Evolutionary conservation across 2,888 invertebrate species (phyloP).

Genomic region (Macrosiphum euphorbiae): DNA sequence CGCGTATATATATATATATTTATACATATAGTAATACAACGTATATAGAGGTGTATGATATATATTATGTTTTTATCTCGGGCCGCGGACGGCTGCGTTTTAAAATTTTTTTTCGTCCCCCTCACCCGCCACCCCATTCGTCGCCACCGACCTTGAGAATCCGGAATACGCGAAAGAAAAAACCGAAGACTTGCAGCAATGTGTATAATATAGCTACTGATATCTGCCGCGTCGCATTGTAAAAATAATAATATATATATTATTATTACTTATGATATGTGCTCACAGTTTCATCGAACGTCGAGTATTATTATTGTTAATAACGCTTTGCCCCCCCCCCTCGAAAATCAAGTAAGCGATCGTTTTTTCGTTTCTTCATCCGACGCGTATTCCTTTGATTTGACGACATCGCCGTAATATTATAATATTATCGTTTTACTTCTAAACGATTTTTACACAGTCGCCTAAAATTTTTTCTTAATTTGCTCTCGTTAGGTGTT

Average conservation of each 20-base stretch:
- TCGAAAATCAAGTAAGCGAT: neutral
- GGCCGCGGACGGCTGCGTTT: neutral
- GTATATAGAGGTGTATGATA: neutral
- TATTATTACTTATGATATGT: neutral
- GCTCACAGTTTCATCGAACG: neutral
- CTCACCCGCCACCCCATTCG: neutral
- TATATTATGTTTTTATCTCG: neutral
- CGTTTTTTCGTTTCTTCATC: neutral
- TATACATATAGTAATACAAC: neutral
- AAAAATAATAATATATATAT: neutral
- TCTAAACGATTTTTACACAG: neutral
- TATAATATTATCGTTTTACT: neutral
- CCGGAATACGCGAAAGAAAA: conserved; percentile 13
- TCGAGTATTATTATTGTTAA: neutral
- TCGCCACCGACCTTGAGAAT: neutral
- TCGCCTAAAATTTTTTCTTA: too few relatives aligned
- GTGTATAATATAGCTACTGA: neutral
- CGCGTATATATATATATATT: neutral
- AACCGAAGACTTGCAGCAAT: neutral
- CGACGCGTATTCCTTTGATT: neutral
- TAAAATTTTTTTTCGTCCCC: neutral
- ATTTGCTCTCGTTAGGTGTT: too few relatives aligned
- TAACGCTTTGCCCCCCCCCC: neutral
- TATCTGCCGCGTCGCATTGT: neutral
- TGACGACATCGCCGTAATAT: neutral